Evolutionary conservation across 2,888 invertebrate species (phyloP).

Genomic region (Rutpela maculata): DNA sequence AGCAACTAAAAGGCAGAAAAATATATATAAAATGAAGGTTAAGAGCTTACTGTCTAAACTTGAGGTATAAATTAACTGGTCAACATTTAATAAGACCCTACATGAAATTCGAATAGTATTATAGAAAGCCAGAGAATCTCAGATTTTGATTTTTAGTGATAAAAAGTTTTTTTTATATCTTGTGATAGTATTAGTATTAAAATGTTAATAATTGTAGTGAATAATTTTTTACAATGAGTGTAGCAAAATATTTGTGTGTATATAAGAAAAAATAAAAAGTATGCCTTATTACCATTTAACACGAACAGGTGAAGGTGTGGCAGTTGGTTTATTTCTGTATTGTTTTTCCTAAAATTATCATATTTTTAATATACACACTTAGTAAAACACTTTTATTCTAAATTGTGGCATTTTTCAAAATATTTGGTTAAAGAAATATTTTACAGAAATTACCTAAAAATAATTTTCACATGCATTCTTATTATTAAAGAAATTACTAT

Average conservation of each 20-base stretch:
- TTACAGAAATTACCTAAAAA: too few species aligned
- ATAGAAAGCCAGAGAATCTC: not conserved
- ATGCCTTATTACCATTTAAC: conserved; percentile 1
- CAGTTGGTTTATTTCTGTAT: not conserved
- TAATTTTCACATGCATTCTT: too few species aligned
- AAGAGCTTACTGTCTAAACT: not conserved
- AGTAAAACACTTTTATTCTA: not conserved
- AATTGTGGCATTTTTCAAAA: not conserved
- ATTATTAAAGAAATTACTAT: too few species aligned
- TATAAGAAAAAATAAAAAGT: not conserved
- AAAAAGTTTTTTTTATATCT: not conserved
- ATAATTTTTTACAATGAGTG: not conserved
- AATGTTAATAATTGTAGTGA: not conserved
- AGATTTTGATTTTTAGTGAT: not conserved
- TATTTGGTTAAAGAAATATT: too few species aligned
- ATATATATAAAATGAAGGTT: not conserved
- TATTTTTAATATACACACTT: not conserved
- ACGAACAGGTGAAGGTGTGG: not conserved
- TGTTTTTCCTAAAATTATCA: not conserved
- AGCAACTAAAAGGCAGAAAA: too few species aligned
- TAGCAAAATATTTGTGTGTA: not conserved
- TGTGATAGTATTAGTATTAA: not conserved
- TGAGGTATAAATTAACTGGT: not conserved
- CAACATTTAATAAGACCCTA: too few species aligned
- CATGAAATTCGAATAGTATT: not conserved